Evolutionary conservation across 2,113 vertebrate genomes (phyloP), one percentile per base, ranked within the genome.

Genomic region (Pseudolaguvia tuberculata): DNA sequence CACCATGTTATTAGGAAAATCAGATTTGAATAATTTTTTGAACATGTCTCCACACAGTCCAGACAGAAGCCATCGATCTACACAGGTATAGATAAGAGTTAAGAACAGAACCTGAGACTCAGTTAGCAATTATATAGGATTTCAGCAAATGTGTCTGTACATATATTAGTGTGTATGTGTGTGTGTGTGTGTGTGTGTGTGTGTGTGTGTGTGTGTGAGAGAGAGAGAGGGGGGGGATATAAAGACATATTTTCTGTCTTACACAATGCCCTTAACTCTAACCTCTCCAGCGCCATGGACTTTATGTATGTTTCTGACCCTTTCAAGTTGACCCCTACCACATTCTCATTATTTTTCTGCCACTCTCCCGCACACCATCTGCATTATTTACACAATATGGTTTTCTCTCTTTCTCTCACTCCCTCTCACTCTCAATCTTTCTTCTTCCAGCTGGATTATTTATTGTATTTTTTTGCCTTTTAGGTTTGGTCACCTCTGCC

Each of bases 401-500:
- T 20, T 47, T 2, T 42, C 39, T 47, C 7, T 10, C 5, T 66
- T 4, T 17, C 25, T 56, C 73, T 25, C 45, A 12, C n/a, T 45
- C 15, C 21, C 20, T 42, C 12, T 39, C 50, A 81, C 76, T 71
- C 56, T 82, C n/a, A 18, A 31, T 11, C 42, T 50, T 51, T 53
- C 59, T 55, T 45, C 55, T 74, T 61, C 53, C 50, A 65, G 48
- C 21, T 51, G 45, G 23, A 52, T 66, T 66, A 47, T 55, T 53
- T 66, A 75, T 53, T 55, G 61, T 66, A 66, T 66, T 55, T 66
- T n/a, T 23, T 27, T 25, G 59, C 31, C 39, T 65, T 63, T 61
- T 45, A 59, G 53, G 57, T 15, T 62, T 66, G 72, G 78, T 79
- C 81, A 82, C 66, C 84, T 83, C 85, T 82, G 80, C 81, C 66